Evolutionary conservation across 2,797 vertebrate species (phyloP).

Genomic region (Pelobates cultripes): DNA sequence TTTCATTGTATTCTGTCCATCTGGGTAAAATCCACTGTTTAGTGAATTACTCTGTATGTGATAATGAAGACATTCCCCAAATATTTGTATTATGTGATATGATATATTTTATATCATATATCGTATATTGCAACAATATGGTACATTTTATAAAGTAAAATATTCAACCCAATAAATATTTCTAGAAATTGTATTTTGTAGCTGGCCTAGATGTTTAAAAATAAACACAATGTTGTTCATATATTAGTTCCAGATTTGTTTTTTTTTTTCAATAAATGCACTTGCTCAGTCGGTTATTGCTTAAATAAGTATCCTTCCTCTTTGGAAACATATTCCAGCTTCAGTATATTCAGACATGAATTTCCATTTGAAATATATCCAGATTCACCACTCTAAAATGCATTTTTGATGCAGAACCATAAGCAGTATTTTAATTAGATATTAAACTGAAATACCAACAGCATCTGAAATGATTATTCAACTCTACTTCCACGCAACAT

Average conservation of each 20-base stretch:
- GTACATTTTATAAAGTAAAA: too few species aligned
- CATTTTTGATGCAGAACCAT: not conserved
- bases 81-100: too few species aligned
- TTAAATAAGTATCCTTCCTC: not conserved
- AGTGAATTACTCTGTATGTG: too few species aligned
- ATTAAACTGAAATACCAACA: conserved; percentile 16
- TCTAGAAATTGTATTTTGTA: too few species aligned
- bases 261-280: not conserved
- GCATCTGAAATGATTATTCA: not conserved
- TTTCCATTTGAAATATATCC: conserved; percentile 9
- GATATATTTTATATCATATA: too few species aligned
- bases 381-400: conserved; percentile 2
- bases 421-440: conserved; percentile 18
- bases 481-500: not conserved
- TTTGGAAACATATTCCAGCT: conserved; percentile 1
- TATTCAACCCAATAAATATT: too few species aligned
- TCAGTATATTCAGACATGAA: not conserved
- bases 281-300: not conserved
- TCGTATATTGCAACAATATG: too few species aligned
- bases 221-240: not conserved
- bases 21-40: too few species aligned
- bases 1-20: too few species aligned
- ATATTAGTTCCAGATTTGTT: not conserved
- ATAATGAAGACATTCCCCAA: too few species aligned
- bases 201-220: not conserved